Evolutionary conservation across 1,140 invertebrate species (phyloP).

Genomic region (Lycorma delicatula): DNA sequence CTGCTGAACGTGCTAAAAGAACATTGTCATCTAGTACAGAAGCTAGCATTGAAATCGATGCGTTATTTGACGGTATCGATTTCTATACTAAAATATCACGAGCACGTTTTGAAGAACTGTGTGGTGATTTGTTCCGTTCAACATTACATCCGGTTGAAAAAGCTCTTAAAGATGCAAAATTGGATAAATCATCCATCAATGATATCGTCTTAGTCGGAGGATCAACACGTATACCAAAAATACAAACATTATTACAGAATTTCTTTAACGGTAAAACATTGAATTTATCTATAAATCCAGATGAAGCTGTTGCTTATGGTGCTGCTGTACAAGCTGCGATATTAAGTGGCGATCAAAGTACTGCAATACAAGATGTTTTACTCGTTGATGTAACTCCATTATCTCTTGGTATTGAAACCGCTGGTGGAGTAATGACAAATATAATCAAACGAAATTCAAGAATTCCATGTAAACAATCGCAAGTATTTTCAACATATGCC

Average conservation of each 20-base stretch:
- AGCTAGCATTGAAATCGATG: slow-evolving; percentile 48
- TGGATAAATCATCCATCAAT: slow-evolving; percentile 60
- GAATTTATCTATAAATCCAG: slow-evolving; percentile 58
- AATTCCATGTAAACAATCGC: slow-evolving; percentile 45
- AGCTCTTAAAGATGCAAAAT: slow-evolving; percentile 61
- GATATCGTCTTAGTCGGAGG: slow-evolving; percentile 74
- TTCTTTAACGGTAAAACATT: slow-evolving; percentile 53
- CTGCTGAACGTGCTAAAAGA: slow-evolving; percentile 51
- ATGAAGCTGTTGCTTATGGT: slow-evolving; percentile 57
- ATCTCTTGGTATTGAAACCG: slow-evolving; percentile 48
- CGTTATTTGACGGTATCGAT: slow-evolving; percentile 47
- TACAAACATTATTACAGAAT: slow-evolving; percentile 48
- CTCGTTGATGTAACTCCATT: slow-evolving; percentile 46
- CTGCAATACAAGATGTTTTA: slow-evolving; percentile 46
- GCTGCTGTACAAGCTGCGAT: slow-evolving; percentile 57
- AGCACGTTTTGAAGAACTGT: slow-evolving; percentile 54
- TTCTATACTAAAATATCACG: slow-evolving; percentile 51
- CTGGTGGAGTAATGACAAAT: slow-evolving; percentile 47
- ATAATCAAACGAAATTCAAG: slow-evolving; percentile 46
- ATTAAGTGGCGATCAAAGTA: slow-evolving; percentile 46
- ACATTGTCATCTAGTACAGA: slow-evolving; percentile 49
- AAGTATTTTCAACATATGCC: slow-evolving; percentile 46
- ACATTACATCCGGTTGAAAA: slow-evolving; percentile 55
- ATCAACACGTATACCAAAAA: slow-evolving; percentile 61
- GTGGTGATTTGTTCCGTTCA: slow-evolving; percentile 47